A percentile compares a stretch with the other conserved stretches of the same genome.
Conservation (phyloP, 2,113 vertebrate genomes). For the Egretta garzetta region DNA sequence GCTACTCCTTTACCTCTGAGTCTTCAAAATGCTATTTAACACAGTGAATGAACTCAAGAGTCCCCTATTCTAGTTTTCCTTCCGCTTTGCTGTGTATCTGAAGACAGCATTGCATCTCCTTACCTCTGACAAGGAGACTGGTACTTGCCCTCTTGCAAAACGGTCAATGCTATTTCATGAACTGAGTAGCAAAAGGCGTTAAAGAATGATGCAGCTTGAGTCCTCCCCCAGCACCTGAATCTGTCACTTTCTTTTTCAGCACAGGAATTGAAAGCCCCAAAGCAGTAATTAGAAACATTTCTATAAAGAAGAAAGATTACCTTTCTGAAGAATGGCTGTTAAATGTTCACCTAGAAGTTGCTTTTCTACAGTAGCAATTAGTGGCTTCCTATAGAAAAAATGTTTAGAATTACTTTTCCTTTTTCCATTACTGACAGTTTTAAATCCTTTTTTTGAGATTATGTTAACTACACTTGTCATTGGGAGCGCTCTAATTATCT, state of each 20-base stretch:
- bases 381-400: conserved; percentile 88
- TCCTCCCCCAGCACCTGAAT: neutral
- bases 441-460: neutral
- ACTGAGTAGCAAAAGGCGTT: neutral
- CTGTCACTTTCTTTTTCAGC: neutral
- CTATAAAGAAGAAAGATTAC: conserved; percentile 74
- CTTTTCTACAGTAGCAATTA: conserved; percentile 97
- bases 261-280: conserved; percentile 11
- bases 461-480: neutral
- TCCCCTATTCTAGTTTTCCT: neutral
- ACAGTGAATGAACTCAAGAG: neutral
- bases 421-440: conserved; percentile 33
- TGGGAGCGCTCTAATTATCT: neutral
- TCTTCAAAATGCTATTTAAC: neutral
- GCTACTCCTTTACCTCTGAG: neutral
- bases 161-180: neutral
- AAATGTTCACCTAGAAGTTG: conserved; percentile 98
- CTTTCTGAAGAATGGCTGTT: conserved; percentile 96
- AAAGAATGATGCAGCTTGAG: neutral
- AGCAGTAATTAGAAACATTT: conserved; percentile 43
- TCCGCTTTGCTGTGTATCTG: neutral
- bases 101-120: neutral
- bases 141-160: neutral
- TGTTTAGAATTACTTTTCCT: conserved; percentile 68
- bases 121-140: neutral